A percentile compares a stretch with the other conserved stretches of the same genome.
Evolutionary conservation across 2,113 vertebrate genomes (phyloP).

Genomic region (Bothrops jararaca): DNA sequence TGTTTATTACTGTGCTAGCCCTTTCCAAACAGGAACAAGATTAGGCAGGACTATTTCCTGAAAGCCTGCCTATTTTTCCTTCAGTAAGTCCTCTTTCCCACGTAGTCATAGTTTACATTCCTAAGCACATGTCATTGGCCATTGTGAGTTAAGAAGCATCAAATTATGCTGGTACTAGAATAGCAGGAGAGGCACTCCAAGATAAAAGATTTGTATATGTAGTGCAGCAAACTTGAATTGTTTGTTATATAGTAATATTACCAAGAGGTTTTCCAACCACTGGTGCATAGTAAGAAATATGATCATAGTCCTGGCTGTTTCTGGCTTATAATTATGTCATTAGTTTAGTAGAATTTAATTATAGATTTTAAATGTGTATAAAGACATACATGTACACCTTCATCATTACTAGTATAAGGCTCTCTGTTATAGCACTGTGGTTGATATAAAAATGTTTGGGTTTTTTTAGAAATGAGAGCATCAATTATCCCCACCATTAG

Average conservation of each 20-base stretch:
- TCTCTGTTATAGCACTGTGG: constrained; percentile 73
- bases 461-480: neutral
- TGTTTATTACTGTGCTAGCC: neutral
- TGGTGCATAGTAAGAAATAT: neutral
- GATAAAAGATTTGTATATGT: neutral
- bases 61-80: neutral
- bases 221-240: neutral
- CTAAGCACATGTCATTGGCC: neutral
- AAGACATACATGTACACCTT: constrained; percentile 2
- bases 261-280: neutral
- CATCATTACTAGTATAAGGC: constrained; percentile 67
- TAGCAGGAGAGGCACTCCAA: neutral
- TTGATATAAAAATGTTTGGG: constrained; percentile 41
- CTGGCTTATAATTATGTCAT: neutral
- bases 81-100: neutral
- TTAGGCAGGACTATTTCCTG: neutral
- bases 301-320: neutral
- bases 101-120: neutral
- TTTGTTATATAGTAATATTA: neutral
- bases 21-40: neutral
- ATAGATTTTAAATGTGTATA: neutral
- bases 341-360: constrained; percentile 13
- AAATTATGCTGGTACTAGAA: neutral
- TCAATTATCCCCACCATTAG: neutral
- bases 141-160: neutral